Conservation (phyloP, 1,140 invertebrate genomes). For the Atta cephalotes region DNA sequence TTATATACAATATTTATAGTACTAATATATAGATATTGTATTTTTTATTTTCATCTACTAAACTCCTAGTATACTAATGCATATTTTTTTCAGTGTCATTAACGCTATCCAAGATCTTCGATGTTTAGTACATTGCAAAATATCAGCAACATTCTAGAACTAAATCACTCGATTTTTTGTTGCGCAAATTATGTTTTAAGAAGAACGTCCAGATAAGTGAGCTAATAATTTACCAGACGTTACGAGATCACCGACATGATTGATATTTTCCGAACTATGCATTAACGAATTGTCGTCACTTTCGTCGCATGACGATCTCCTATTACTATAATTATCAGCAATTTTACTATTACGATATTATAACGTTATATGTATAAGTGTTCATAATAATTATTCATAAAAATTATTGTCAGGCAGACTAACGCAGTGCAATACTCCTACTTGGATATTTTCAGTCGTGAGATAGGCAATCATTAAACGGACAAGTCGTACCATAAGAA, state of each 20-base stretch:
- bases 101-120: not conserved
- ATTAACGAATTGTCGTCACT: slow-evolving; percentile 31
- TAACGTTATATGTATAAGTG: slow-evolving; percentile 73
- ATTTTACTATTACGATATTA: slow-evolving; percentile 74
- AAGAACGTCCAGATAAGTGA: slow-evolving; percentile 28
- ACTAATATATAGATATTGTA: not conserved
- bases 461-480: slow-evolving; percentile 4
- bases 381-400: slow-evolving; percentile 53
- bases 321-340: slow-evolving; percentile 65
- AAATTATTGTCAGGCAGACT: slow-evolving; percentile 61
- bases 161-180: not conserved
- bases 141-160: not conserved
- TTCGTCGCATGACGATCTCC: slow-evolving; percentile 39
- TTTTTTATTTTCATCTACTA: slow-evolving; percentile 8
- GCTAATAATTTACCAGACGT: slow-evolving; percentile 38
- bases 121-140: not conserved
- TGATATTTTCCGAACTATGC: slow-evolving; percentile 52
- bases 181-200: slow-evolving; percentile 8
- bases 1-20: no score
- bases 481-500: not conserved
- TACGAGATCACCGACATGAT: slow-evolving; percentile 33
- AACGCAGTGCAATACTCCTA: slow-evolving; percentile 64
- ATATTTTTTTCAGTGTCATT: not conserved
- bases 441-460: slow-evolving; percentile 43
- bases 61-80: not conserved